phyloP scores from a whole-genome alignment of 2,113 vertebrate genomes.

The Corythoichthys haematopterus region DNA sequence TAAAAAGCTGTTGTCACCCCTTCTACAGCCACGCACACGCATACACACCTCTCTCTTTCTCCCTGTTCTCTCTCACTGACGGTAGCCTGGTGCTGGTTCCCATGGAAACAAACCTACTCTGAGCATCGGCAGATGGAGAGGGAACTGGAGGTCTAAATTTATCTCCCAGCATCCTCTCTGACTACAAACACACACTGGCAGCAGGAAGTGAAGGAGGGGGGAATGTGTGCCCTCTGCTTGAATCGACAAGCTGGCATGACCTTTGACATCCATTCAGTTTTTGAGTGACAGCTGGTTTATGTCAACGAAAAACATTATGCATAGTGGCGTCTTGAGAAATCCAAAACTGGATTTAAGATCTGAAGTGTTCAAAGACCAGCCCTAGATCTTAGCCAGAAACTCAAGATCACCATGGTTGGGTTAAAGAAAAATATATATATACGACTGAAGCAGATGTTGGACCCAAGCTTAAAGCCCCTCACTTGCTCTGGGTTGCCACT shows the following conservation, averaged over 20 bases:
- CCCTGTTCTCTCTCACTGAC: conserved; percentile 56
- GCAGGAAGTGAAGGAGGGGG: conserved; percentile 66
- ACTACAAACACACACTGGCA: conserved; percentile 69
- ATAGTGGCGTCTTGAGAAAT: neutral
- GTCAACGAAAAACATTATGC: neutral
- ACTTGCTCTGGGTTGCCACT: conserved; percentile 27
- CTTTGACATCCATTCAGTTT: conserved; percentile 40
- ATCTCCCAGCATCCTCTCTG: conserved; percentile 77
- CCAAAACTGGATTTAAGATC: neutral
- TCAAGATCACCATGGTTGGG: conserved; percentile 20
- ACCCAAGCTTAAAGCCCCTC: conserved; percentile 10
- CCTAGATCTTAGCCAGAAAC: conserved; percentile 16
- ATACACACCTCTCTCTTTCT: conserved; percentile 17
- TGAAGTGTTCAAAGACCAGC: conserved; percentile 13
- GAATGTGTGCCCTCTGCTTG: conserved; percentile 51
- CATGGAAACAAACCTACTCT: conserved; percentile 79
- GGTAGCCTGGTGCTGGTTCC: conserved; percentile 72
- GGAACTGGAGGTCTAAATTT: conserved; percentile 79
- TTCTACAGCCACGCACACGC: conserved; percentile 10
- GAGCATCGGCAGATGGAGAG: conserved; percentile 78
- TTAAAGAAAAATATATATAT: conserved; percentile 9
- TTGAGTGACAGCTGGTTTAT: neutral
- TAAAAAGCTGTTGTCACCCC: conserved; percentile 44
- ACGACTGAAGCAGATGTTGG: conserved; percentile 16
- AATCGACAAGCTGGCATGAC: conserved; percentile 53